phyloP scores from a whole-genome alignment of 2,797 vertebrate genomes.

The Epinephelus malabaricus region DNA sequence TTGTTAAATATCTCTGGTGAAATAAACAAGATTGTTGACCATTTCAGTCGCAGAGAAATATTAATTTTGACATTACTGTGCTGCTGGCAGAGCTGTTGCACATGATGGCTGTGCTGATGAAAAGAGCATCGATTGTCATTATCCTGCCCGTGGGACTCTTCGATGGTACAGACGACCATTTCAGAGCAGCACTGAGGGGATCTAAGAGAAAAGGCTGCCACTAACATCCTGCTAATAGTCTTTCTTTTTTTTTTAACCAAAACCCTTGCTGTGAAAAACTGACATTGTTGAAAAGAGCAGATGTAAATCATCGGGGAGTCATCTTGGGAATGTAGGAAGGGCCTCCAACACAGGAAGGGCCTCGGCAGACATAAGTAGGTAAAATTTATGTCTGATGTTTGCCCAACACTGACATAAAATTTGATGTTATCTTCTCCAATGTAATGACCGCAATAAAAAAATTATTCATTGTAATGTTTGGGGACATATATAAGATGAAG shows the following conservation, averaged over 20 bases:
- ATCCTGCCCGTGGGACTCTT: constrained; percentile 54
- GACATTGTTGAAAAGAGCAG: constrained; percentile 39
- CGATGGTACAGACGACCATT: constrained; percentile 39
- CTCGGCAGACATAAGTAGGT: constrained; percentile 37
- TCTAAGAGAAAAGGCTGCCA: constrained; percentile 45
- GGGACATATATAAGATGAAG: constrained; percentile 50
- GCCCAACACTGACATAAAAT: constrained; percentile 27
- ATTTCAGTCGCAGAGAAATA: constrained; percentile 50
- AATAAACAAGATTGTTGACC: constrained; percentile 33
- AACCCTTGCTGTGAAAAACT: constrained; percentile 42
- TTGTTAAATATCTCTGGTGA: constrained; percentile 37
- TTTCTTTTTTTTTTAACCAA: constrained; percentile 39
- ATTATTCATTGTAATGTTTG: constrained; percentile 31
- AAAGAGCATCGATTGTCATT: constrained; percentile 68
- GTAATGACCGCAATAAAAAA: constrained; percentile 36
- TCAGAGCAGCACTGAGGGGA: constrained; percentile 40
- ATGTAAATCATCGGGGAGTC: constrained; percentile 52
- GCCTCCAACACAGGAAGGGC: constrained; percentile 35
- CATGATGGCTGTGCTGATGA: constrained; percentile 58
- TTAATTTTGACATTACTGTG: constrained; percentile 39
- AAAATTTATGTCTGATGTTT: constrained; percentile 39
- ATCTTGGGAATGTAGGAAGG: constrained; percentile 41
- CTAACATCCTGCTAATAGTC: constrained; percentile 50
- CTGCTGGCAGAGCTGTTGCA: constrained; percentile 33
- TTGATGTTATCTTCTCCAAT: constrained; percentile 40